phyloP scores from a whole-genome alignment of 2,888 invertebrate genomes.

The Hydroisotoma schaefferi region DNA sequence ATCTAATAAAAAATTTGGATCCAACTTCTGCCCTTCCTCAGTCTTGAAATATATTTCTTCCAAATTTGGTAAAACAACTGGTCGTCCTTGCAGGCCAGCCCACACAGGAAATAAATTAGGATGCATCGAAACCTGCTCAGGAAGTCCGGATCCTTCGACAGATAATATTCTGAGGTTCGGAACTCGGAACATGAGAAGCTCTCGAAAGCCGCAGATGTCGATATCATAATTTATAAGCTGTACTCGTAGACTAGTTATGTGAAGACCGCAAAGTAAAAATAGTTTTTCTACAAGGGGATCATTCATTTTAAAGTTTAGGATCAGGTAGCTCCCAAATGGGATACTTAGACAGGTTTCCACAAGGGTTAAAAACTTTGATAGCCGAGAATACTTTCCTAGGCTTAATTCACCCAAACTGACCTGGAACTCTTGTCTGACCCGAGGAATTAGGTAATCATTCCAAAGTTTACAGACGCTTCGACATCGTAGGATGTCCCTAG shows the following conservation, averaged over 20 bases:
- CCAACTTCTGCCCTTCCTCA: slow-evolving; percentile 34
- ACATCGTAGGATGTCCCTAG: slow-evolving; percentile 23
- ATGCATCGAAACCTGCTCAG: slow-evolving; percentile 36
- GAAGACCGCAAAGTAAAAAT: slow-evolving; percentile 31
- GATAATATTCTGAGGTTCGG: slow-evolving; percentile 32
- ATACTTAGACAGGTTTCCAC: slow-evolving; percentile 25
- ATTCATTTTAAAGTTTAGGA: slow-evolving; percentile 31
- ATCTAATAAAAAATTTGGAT: slow-evolving; percentile 33
- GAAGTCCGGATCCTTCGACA: slow-evolving; percentile 33
- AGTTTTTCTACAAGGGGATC: slow-evolving; percentile 32
- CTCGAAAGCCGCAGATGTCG: slow-evolving; percentile 35
- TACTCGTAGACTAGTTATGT: slow-evolving; percentile 25
- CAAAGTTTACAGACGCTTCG: slow-evolving; percentile 36
- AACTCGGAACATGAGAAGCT: slow-evolving; percentile 24
- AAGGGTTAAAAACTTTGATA: slow-evolving; percentile 25
- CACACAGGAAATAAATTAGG: slow-evolving; percentile 28
- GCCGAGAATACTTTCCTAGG: slow-evolving; percentile 21
- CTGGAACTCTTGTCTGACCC: slow-evolving; percentile 22
- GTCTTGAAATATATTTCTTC: slow-evolving; percentile 27
- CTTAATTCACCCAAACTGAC: slow-evolving; percentile 28
- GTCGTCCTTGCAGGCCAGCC: neutral
- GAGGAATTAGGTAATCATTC: slow-evolving; percentile 27
- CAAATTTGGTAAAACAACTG: slow-evolving; percentile 18
- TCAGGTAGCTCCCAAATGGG: slow-evolving; percentile 32
- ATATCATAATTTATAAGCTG: slow-evolving; percentile 35